Evolutionary conservation across 2,888 invertebrate genomes (phyloP).

Genomic region (Blastobasis adustella): DNA sequence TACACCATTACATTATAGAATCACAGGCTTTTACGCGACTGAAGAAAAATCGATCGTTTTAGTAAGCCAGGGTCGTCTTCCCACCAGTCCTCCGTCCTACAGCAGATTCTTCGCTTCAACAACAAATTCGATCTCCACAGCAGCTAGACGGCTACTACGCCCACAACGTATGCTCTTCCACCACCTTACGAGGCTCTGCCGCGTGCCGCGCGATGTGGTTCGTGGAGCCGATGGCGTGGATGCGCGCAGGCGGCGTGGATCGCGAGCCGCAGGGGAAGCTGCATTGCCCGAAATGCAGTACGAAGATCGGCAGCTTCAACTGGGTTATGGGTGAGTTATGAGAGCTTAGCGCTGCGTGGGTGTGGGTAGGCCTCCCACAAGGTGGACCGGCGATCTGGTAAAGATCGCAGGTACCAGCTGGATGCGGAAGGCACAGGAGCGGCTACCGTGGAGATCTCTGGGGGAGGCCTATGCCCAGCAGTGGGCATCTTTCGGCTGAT

Average conservation of each 20-base stretch:
- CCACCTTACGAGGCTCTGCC: constrained; percentile 40
- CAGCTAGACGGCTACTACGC: constrained; percentile 50
- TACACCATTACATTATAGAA: no score
- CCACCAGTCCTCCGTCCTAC: no score
- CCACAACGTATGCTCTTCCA: constrained; percentile 24
- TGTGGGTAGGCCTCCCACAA: neutral
- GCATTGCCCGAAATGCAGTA: constrained; percentile 87
- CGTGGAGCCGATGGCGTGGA: constrained; percentile 93
- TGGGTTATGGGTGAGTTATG: constrained; percentile 82
- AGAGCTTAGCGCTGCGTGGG: neutral
- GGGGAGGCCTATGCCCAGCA: no score
- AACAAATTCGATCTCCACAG: constrained; percentile 16
- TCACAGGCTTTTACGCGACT: no score
- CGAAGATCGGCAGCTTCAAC: constrained; percentile 91
- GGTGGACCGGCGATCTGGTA: no score
- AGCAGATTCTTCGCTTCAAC: no score
- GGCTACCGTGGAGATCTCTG: no score
- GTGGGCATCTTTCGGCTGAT: no score
- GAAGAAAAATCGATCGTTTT: no score
- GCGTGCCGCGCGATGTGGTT: constrained; percentile 86
- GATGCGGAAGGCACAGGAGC: no score
- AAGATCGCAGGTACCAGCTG: no score
- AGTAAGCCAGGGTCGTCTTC: no score
- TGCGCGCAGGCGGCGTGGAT: constrained; percentile 77
- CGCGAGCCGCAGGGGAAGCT: constrained; percentile 86